Evolutionary conservation across 1,140 invertebrate genomes (phyloP).

Genomic region (Metaphire vulgaris): DNA sequence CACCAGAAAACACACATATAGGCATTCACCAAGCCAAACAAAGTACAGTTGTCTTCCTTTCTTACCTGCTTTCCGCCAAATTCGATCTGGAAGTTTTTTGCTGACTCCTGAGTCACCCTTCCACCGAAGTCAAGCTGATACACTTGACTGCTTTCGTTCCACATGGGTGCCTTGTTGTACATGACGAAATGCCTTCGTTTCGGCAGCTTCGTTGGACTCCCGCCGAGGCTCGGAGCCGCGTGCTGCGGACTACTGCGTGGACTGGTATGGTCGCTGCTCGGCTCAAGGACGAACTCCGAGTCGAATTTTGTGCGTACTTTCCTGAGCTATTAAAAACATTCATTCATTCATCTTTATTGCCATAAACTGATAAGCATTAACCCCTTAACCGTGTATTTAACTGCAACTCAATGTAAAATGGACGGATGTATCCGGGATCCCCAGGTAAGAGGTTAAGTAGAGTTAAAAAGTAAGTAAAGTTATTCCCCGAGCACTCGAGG

Average conservation of each 20-base stretch:
- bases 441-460: no score
- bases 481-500: no score
- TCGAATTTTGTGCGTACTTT: neutral
- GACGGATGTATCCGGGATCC: no score
- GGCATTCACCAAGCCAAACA: no score
- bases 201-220: neutral
- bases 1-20: no score
- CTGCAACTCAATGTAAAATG: neutral
- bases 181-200: slow-evolving; percentile 65
- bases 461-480: no score
- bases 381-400: neutral
- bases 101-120: slow-evolving; percentile 95
- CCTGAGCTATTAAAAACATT: neutral
- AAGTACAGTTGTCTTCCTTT: no score
- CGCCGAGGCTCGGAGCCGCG: neutral
- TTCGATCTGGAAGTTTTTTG: slow-evolving; percentile 99
- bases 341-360: neutral
- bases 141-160: slow-evolving; percentile 98
- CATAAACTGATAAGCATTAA: neutral
- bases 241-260: neutral
- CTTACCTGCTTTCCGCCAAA: slow-evolving; percentile 87
- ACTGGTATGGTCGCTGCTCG: neutral
- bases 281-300: neutral
- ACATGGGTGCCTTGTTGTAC: slow-evolving; percentile 98
- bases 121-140: slow-evolving; percentile 99